phyloP scores from a whole-genome alignment of 64 coral and sea anemone species.

The Montipora foliosa region DNA sequence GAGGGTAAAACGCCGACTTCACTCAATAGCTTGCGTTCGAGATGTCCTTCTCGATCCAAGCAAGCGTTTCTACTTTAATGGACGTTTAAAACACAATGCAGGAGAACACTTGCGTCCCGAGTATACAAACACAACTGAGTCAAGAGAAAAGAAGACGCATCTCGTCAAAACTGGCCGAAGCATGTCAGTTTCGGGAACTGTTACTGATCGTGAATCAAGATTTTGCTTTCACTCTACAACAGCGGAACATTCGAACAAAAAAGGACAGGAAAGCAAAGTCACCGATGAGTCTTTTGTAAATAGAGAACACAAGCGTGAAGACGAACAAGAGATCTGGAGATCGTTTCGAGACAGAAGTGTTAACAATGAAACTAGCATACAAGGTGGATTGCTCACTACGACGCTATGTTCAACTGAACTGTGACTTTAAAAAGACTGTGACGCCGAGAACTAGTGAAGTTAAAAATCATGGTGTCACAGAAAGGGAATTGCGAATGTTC shows the following conservation, averaged over 20 bases:
- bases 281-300: background rate
- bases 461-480: too few relatives aligned
- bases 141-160: too few relatives aligned
- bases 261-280: background rate
- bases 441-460: too few relatives aligned
- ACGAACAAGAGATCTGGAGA: background rate
- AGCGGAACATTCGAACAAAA: background rate
- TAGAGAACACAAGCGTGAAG: background rate
- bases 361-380: slow-evolving; percentile 39
- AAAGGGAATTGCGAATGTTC: too few relatives aligned
- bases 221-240: background rate
- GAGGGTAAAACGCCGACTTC: background rate
- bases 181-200: background rate
- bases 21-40: background rate
- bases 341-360: background rate
- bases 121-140: background rate
- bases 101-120: background rate
- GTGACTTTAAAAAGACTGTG: background rate
- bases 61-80: background rate
- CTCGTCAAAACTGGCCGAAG: background rate
- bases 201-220: background rate
- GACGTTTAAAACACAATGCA: background rate
- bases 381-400: slow-evolving; percentile 63
- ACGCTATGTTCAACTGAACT: slow-evolving; percentile 76
- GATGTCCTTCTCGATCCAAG: background rate